These are phyloP conservation scores for Aegotheles bennettii DNA, from an alignment of 2,113 vertebrate genomes.

Conservation along the genomic window DNA sequence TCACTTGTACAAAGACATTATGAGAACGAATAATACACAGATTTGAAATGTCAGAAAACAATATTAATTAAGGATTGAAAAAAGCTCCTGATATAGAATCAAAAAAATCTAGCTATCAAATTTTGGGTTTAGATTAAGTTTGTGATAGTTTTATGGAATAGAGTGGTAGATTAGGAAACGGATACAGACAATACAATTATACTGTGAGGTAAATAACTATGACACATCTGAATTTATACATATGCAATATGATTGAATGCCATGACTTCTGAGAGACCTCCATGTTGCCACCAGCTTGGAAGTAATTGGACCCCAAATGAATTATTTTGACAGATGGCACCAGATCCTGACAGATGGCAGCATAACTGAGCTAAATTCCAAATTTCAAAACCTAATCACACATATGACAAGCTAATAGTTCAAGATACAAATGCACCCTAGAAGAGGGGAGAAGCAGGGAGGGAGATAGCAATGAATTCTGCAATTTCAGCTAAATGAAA, in stretches of 20 bases:
- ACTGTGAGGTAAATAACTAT: neutral
- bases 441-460: neutral
- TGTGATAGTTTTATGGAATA: neutral
- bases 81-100: neutral
- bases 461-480: neutral
- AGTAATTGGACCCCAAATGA: constrained; percentile 46
- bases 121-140: neutral
- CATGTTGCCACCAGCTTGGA: neutral
- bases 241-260: neutral
- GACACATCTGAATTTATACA: neutral
- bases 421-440: neutral
- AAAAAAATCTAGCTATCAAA: neutral
- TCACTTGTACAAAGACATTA: neutral
- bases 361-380: constrained; percentile 55
- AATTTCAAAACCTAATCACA: constrained; percentile 61
- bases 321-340: constrained; percentile 61
- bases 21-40: neutral
- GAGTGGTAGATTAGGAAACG: neutral
- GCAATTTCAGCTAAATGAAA: neutral
- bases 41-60: neutral
- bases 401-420: constrained; percentile 35
- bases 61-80: neutral
- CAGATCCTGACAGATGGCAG: constrained; percentile 60
- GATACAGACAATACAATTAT: neutral
- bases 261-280: neutral